These are phyloP conservation scores for Carcina quercana DNA, from an alignment of 2,888 invertebrate species.

Conservation along the genomic window DNA sequence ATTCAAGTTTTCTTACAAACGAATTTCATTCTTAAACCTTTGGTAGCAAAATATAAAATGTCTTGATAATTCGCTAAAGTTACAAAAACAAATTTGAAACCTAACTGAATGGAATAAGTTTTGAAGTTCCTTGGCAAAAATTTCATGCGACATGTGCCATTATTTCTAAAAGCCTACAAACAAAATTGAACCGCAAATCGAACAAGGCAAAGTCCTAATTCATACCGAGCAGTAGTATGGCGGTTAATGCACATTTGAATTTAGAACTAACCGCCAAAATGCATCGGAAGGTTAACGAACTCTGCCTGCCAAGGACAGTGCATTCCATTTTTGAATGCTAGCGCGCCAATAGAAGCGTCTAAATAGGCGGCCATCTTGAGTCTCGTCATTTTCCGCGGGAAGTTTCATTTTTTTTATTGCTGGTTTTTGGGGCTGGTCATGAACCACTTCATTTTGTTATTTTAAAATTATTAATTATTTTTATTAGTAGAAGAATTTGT, in stretches of 20 bases:
- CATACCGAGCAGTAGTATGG: slow-evolving; percentile 20
- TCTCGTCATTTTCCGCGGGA: slow-evolving; percentile 60
- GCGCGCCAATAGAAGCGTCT: slow-evolving; percentile 70
- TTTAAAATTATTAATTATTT: too few species aligned
- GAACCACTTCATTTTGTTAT: background rate
- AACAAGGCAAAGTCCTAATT: slow-evolving; percentile 30
- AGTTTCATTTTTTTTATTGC: slow-evolving; percentile 49
- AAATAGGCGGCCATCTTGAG: slow-evolving; percentile 71
- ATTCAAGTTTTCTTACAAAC: too few species aligned
- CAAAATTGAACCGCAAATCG: slow-evolving; percentile 32
- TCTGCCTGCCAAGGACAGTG: slow-evolving; percentile 67
- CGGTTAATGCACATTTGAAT: slow-evolving; percentile 41
- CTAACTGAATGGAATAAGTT: slow-evolving; percentile 24
- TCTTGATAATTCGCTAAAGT: too few species aligned
- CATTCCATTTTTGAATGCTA: slow-evolving; percentile 73
- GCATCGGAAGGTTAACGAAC: slow-evolving; percentile 73
- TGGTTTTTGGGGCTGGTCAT: slow-evolving; percentile 28
- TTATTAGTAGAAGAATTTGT: too few species aligned
- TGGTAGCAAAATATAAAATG: too few species aligned
- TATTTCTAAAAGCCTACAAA: slow-evolving; percentile 22
- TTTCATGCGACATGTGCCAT: slow-evolving; percentile 26
- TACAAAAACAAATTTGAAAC: slow-evolving; percentile 24
- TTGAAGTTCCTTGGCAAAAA: slow-evolving; percentile 37
- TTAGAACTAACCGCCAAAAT: slow-evolving; percentile 62
- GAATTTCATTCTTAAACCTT: slow-evolving; percentile 2